Evolutionary conservation across 1,140 invertebrate species (phyloP), one percentile per base, ranked within the genome.

Genomic region (Orchestia grillus): DNA sequence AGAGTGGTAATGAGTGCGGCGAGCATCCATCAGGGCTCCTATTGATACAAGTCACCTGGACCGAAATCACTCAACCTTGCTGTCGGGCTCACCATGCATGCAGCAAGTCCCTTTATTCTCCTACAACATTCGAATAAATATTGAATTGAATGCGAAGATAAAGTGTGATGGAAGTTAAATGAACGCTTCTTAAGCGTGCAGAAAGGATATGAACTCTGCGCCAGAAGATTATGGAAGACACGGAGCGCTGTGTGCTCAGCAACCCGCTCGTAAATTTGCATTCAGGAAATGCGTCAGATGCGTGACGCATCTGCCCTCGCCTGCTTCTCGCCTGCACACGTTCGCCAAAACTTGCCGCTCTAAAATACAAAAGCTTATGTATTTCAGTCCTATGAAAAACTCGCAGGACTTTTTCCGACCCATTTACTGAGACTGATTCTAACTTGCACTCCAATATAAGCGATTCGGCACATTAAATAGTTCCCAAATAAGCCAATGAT

Each of bases 21-120:
- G 43, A n/a, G 44, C 92, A 94, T 94, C 92, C 92, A 94, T 94
- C 92, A 94, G 92, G 43, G 43, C 92, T 94, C 92, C 92, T 94
- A 94, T 94, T 94, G 92, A 94, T 94, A 94, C 92, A 94, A 94
- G 92, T 94, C 92, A 94, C 92, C 92, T 45, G 92, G 92, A 94
- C 92, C 40, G 43, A 94, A 44, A 94, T 94, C 92, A 94, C 92
- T 94, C 92, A 94, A 94, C 92, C 43, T 40, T 40, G 43, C 43
- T 94, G 92, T 94, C 92, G 92, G 43, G 41, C 43, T 47, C 40
- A 47, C 92, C 92, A 94, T 94, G 92, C 92, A 94, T 94, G 92
- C 92, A 45, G 43, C 92, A 94, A 94, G 92, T 44, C 92, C 43
- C 44, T 94, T 94, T 94, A 45, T 94, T 94, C 92, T 94, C 92